These are phyloP conservation scores for Eudyptes chrysolophus DNA, from an alignment of 2,113 vertebrate genomes.

Conservation along the genomic window DNA sequence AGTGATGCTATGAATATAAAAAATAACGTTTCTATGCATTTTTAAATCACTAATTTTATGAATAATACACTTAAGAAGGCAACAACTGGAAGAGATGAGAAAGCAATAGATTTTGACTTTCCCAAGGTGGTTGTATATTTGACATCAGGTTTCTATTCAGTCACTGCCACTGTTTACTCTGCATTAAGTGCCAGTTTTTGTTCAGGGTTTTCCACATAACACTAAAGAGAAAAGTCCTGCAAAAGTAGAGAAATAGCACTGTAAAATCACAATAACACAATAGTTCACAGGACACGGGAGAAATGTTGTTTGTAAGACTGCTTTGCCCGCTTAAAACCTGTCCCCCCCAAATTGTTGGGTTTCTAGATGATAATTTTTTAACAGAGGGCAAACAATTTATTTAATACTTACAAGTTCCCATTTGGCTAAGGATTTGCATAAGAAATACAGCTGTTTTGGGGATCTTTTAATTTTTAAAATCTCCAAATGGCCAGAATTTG, in stretches of 20 bases:
- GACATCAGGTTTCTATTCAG: slow-evolving; percentile 32
- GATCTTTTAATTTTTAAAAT: slow-evolving; percentile 4
- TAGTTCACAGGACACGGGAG: not conserved
- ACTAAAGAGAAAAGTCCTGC: not conserved
- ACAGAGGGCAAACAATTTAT: not conserved
- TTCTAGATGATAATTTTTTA: not conserved
- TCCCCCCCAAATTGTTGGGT: not conserved
- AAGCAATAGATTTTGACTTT: slow-evolving; percentile 9
- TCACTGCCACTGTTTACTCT: slow-evolving; percentile 35
- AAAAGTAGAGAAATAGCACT: not conserved
- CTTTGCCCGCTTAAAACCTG: not conserved
- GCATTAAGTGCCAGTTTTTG: slow-evolving; percentile 12
- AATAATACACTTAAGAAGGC: not conserved
- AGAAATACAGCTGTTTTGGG: not conserved
- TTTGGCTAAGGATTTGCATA: not conserved
- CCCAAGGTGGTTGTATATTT: not conserved
- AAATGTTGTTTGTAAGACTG: not conserved
- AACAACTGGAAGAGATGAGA: slow-evolving; percentile 21
- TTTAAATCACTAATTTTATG: not conserved
- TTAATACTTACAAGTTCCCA: not conserved
- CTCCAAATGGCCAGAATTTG: not conserved
- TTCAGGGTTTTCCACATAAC: not conserved
- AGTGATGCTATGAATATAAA: slow-evolving; percentile 29
- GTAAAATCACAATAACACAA: not conserved
- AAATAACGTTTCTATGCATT: slow-evolving; percentile 38